These are phyloP conservation scores for Diarsia mendica DNA, from an alignment of 2,888 invertebrate genomes.

Conservation along the genomic window DNA sequence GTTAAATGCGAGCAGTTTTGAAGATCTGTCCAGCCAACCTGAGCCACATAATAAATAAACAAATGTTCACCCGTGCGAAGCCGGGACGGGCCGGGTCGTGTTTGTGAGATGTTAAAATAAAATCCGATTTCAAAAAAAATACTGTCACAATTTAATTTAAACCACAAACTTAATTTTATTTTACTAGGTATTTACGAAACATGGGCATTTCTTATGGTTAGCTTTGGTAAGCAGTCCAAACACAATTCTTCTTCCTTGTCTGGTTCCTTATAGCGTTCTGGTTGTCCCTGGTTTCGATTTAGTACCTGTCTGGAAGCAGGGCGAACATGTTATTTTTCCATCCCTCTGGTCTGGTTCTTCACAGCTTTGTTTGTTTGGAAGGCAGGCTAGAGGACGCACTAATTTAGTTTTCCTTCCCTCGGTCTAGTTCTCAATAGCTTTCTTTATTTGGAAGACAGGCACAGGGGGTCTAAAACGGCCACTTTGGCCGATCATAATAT, in stretches of 20 bases:
- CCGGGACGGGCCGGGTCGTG: too few relatives aligned
- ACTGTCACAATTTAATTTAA: not conserved
- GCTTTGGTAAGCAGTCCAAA: not conserved
- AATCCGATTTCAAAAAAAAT: not conserved
- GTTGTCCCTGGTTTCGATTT: not conserved
- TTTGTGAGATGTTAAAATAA: conserved; percentile 5
- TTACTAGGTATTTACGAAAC: conserved; percentile 24
- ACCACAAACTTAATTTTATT: conserved; percentile 12
- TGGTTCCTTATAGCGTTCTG: not conserved
- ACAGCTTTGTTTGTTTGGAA: too few relatives aligned
- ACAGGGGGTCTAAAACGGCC: too few relatives aligned
- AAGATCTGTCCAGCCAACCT: too few relatives aligned
- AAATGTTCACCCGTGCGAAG: too few relatives aligned
- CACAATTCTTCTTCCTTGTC: not conserved
- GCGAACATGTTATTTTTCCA: not conserved
- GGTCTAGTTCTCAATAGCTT: too few relatives aligned
- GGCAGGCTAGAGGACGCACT: too few relatives aligned
- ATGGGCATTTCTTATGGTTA: conserved; percentile 9
- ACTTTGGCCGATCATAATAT: too few relatives aligned
- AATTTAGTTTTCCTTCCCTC: not conserved
- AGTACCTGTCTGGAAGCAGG: not conserved
- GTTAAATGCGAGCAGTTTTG: too few relatives aligned
- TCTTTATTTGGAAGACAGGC: not conserved
- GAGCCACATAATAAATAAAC: too few relatives aligned
- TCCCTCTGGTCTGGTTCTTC: too few relatives aligned